phyloP scores from a whole-genome alignment of 2,888 invertebrate genomes.

The Aricia artaxerxes region DNA sequence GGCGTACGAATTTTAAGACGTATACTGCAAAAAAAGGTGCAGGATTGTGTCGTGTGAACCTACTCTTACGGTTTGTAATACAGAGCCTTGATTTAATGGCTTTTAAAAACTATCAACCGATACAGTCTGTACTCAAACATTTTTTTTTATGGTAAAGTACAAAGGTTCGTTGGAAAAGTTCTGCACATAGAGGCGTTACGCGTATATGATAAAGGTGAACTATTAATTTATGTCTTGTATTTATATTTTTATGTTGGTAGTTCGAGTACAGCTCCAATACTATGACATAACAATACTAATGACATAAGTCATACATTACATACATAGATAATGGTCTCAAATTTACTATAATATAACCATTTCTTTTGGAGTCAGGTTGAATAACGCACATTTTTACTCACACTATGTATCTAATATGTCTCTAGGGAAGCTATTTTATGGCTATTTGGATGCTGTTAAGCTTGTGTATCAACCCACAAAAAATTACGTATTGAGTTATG shows the following conservation, averaged over 20 bases:
- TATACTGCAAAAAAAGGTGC: too few relatives aligned
- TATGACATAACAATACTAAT: too few relatives aligned
- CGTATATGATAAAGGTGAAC: slow-evolving; percentile 70
- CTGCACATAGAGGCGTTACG: slow-evolving; percentile 67
- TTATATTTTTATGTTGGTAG: slow-evolving; percentile 48
- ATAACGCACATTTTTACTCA: neutral
- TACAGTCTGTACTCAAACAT: slow-evolving; percentile 33
- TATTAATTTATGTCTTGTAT: slow-evolving; percentile 72
- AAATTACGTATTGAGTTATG: too few relatives aligned
- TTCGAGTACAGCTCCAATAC: slow-evolving; percentile 42
- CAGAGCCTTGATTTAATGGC: neutral
- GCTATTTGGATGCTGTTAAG: too few relatives aligned
- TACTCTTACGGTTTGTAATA: too few relatives aligned
- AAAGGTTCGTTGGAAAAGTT: slow-evolving; percentile 51
- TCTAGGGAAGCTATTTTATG: too few relatives aligned
- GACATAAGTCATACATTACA: neutral
- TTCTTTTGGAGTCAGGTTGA: neutral
- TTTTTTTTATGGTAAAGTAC: slow-evolving; percentile 40
- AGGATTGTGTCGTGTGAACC: too few relatives aligned
- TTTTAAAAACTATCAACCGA: neutral
- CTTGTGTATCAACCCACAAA: too few relatives aligned
- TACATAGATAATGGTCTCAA: neutral
- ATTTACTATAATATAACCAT: neutral
- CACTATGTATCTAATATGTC: neutral
- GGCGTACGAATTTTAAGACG: too few relatives aligned